A percentile compares a stretch with the other conserved stretches of the same genome.
These are phyloP conservation scores for Nothocercus julius DNA, from an alignment of 2,113 vertebrate species.

Conservation along the genomic window DNA sequence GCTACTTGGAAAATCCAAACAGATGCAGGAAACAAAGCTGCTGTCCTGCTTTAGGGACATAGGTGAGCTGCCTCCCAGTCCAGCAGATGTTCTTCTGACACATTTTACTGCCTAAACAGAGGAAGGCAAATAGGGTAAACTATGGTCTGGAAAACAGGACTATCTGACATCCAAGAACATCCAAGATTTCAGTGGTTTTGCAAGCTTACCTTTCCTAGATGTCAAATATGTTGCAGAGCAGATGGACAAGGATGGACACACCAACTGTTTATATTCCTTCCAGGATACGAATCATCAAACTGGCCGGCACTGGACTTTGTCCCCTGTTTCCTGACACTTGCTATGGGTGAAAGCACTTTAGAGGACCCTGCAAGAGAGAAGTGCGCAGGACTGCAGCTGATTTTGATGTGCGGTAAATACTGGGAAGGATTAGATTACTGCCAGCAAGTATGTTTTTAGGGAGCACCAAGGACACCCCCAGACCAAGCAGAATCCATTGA, in stretches of 20 bases:
- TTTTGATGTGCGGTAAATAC: neutral
- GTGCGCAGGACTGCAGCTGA: fast-evolving
- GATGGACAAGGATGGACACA: neutral
- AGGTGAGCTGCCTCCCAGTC: neutral
- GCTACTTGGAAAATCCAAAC: neutral
- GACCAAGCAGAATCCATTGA: neutral
- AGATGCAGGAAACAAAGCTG: neutral
- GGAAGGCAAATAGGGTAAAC: neutral
- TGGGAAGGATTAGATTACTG: neutral
- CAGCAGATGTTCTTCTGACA: neutral
- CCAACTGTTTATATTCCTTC: neutral
- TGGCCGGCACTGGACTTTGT: neutral
- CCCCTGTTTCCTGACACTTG: neutral
- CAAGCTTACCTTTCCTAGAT: neutral
- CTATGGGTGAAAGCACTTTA: neutral
- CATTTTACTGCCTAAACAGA: neutral
- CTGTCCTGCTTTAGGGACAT: neutral
- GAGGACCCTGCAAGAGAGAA: neutral
- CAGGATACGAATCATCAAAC: neutral
- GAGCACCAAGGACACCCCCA: neutral
- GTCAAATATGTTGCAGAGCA: neutral
- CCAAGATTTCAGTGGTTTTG: neutral
- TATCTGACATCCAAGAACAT: neutral
- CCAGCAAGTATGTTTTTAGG: neutral
- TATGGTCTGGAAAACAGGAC: neutral